Evolutionary conservation across 2,797 vertebrate species (phyloP), one percentile per base, ranked within the genome.

Genomic region (Rhinogobio ventralis): DNA sequence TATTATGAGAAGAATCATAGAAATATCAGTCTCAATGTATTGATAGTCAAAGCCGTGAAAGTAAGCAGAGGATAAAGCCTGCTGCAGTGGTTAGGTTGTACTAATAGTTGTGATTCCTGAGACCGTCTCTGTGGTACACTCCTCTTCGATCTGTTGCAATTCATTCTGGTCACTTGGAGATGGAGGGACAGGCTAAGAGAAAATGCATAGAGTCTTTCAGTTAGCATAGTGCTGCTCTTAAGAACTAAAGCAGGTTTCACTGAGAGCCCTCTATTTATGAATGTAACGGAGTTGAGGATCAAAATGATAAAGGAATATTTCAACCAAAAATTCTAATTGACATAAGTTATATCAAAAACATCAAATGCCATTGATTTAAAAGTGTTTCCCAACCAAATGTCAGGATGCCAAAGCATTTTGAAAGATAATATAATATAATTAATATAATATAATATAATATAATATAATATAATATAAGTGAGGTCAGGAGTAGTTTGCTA

Each of bases 141-240:
- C 95, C 85, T 97, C 96, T 91, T 93, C 87, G 89, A 95, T 95
- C 91, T 95, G 94, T 90, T 94, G 93, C 83, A 94, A 90, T 68
- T 71, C 87, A 86, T 84, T 92, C 83, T 90, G 92, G 90, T 99
- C 95, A 97, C 94, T 97, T 95, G 92, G 90, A 90, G 85, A 95
- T 90, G 90, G 93, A 91, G 90, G 94, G 92, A 91, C 92, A 93
- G 92, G 92, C 95, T 96, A 90, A 57, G 42, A 86, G 77, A 86
- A 73, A 84, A 69, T 28, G 5, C 28, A 83, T 10, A 68, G 6
- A 76, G 46, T 36, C 9, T 74, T 45, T 39, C 17, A 75, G 10
- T 82, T 66, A 51, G 71, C 15, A 82, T 1, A 11, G 46, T 28
- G 49, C 7, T 8, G 23, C 19, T 55, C 30, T 19, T 60, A 19